Evolutionary conservation across 2,113 vertebrate species (phyloP).

Genomic region (Crotophaga sulcirostris): DNA sequence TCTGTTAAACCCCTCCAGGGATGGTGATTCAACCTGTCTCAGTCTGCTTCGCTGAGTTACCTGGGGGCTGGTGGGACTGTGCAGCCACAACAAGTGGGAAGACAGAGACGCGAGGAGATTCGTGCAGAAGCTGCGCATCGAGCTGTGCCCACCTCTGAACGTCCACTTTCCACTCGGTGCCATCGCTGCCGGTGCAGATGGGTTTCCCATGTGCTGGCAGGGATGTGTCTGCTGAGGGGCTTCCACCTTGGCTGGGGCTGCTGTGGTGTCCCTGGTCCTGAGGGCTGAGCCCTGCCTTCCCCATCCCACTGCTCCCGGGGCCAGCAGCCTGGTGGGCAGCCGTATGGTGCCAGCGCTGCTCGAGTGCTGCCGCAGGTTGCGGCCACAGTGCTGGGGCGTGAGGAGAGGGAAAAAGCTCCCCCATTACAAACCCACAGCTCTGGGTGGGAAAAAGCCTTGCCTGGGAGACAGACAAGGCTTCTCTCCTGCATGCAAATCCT

Average conservation of each 20-base stretch:
- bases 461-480: neutral
- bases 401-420: fast-evolving
- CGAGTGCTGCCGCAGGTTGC: neutral
- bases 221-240: fast-evolving
- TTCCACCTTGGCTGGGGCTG: neutral
- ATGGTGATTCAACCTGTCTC: neutral
- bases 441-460: neutral
- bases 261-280: neutral
- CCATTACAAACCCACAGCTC: fast-evolving
- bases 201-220: neutral
- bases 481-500: neutral
- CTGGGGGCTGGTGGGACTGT: too few species aligned
- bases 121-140: fast-evolving
- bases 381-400: fast-evolving
- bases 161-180: fast-evolving
- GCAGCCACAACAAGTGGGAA: neutral
- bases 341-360: neutral
- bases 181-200: fast-evolving
- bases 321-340: neutral
- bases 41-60: too few species aligned
- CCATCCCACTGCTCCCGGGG: neutral
- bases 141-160: neutral
- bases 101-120: neutral
- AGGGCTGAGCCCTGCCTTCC: neutral
- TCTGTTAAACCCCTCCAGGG: too few species aligned